A percentile compares a stretch with the other conserved stretches of the same genome.
phyloP scores from a whole-genome alignment of 2,113 vertebrate genomes.

The Myotis brandtii region DNA sequence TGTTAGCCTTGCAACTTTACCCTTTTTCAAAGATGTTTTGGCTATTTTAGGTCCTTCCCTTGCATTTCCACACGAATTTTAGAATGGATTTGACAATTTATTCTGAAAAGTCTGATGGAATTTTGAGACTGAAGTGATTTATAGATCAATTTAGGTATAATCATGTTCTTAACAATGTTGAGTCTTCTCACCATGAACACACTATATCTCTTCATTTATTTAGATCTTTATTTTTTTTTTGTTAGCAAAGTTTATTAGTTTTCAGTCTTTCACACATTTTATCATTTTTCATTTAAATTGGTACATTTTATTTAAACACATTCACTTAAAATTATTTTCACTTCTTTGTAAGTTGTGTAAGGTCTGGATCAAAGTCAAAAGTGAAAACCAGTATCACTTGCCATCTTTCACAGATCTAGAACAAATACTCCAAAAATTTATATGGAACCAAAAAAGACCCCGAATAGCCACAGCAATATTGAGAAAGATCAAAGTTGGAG shows the following conservation, averaged over 20 bases:
- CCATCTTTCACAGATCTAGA: neutral
- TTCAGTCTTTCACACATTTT: conserved; percentile 15
- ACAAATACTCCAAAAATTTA: no score
- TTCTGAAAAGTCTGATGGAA: neutral
- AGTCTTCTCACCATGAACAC: neutral
- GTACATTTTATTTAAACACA: neutral
- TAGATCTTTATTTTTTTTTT: neutral
- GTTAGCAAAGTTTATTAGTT: neutral
- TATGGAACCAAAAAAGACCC: neutral
- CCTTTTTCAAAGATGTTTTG: neutral
- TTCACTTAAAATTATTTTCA: conserved; percentile 3
- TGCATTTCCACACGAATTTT: neutral
- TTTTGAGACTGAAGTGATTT: neutral
- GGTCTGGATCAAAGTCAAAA: no score
- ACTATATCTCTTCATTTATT: neutral
- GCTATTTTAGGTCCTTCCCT: neutral
- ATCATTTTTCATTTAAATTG: neutral
- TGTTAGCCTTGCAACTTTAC: conserved; percentile 8
- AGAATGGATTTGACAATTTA: neutral
- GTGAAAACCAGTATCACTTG: neutral
- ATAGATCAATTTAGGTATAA: neutral
- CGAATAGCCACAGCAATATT: no score
- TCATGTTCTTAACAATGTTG: neutral
- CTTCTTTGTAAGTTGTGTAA: neutral
- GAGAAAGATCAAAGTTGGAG: no score